Evolutionary conservation across 1,140 invertebrate species (phyloP), one percentile per base, ranked within the genome.

Genomic region (Bathynomus jamesi): DNA sequence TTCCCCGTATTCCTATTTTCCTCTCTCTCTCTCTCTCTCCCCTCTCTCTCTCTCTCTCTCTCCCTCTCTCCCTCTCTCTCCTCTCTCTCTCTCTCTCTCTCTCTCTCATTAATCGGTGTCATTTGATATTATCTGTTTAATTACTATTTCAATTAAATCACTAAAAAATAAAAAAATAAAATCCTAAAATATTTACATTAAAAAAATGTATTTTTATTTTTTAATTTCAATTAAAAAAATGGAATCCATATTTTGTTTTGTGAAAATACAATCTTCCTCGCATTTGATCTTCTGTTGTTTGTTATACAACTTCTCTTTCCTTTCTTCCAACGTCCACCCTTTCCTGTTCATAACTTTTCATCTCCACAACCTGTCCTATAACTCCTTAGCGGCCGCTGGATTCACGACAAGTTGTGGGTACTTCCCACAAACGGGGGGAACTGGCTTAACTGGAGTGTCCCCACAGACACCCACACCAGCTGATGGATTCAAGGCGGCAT

Each of bases 401-500:
- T 76, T 76, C 69, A 71, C 75, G 25, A 71, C 75, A 21, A 71
- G 75, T 11, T 76, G 75, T 71, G 75, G 75, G 4, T 76, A 76
- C 72, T 76, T 76, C 75, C 72, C 75, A 17, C 72, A 71, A n/a
- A 73, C 75, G 3, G 75, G 75, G 13, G 72, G 70, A 24, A 71
- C 75, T n/a, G 72, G 70, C 64, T 61, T 69, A 27, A 71, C 75
- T 24, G 75, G 75, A 29, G 75, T 76, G 27, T 76, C 75, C 27
- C 75, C 75, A 21, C 75, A 76, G 31, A 76, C 75, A 7, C 75
- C 75, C 25, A 76, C 75, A 3, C 75, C 71, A 8, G 72, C 72
- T 4, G 75, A 76, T 46, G 75, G 75, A 17, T 76, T 76, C 69
- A 76, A 76, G 65, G 75, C 75, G 28, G 75, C 75, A 10, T 76